These are phyloP conservation scores for Aphelocoma californica DNA, from an alignment of 2,797 vertebrate species.

Conservation along the genomic window DNA sequence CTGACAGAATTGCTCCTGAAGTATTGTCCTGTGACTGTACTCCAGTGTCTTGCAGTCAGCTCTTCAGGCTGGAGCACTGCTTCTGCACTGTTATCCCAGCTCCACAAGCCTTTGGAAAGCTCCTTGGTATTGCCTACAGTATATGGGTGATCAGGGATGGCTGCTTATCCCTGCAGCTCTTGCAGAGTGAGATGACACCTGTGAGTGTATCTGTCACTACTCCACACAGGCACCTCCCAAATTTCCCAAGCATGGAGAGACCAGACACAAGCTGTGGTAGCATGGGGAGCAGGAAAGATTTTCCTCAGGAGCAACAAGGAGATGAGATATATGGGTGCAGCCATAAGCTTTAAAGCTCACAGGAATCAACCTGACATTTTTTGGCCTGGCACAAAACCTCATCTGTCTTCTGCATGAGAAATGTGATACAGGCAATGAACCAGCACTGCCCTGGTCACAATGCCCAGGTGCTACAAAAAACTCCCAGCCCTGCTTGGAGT, in stretches of 20 bases:
- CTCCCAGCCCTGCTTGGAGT: background rate
- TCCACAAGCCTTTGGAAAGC: background rate
- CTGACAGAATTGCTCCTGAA: background rate
- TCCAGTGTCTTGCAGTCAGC: background rate
- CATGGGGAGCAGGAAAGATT: background rate
- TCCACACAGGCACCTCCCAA: background rate
- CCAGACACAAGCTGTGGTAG: fast-evolving
- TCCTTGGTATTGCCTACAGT: background rate
- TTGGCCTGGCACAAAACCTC: background rate
- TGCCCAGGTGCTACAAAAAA: background rate
- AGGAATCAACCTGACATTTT: fast-evolving
- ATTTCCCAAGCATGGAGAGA: background rate
- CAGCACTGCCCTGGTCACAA: background rate
- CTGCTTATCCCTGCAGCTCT: background rate
- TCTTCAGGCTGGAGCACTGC: background rate
- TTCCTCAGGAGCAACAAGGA: background rate
- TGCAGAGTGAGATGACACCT: background rate
- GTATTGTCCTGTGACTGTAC: background rate
- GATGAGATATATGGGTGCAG: background rate
- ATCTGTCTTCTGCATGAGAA: background rate
- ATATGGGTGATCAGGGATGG: background rate
- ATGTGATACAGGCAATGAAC: background rate
- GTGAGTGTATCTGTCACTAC: background rate
- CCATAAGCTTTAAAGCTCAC: background rate
- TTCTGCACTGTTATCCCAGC: background rate